Conservation (phyloP, 2,797 vertebrate genomes). For the Nyctibius grandis region DNA sequence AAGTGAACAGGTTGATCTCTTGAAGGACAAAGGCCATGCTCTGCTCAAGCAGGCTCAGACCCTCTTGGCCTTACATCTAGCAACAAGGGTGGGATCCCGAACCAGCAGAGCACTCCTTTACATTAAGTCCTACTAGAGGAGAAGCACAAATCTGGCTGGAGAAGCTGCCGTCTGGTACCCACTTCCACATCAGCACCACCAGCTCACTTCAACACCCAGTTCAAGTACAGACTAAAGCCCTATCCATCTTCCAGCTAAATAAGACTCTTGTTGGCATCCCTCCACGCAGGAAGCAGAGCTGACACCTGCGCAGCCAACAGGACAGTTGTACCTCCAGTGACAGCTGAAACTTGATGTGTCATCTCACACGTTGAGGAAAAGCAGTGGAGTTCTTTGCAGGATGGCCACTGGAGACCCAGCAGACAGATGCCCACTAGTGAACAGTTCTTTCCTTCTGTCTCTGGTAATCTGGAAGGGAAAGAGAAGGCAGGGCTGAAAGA, state of each 20-base stretch:
- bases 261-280: neutral
- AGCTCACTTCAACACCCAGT: neutral
- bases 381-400: neutral
- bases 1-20: neutral
- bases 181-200: neutral
- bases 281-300: neutral
- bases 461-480: conserved; percentile 86
- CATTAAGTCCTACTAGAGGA: neutral
- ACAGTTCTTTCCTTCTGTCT: conserved; percentile 97
- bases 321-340: neutral
- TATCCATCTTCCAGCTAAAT: neutral
- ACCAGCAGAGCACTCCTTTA: neutral
- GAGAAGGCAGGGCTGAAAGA: neutral
- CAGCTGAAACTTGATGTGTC: neutral
- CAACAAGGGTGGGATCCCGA: neutral
- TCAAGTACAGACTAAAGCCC: neutral
- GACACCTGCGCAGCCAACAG: neutral
- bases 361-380: neutral
- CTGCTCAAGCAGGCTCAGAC: neutral
- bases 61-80: neutral
- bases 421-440: conserved; percentile 76
- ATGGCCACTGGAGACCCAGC: neutral
- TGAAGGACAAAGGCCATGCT: neutral
- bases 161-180: neutral
- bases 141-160: neutral